Evolutionary conservation across 2,797 vertebrate genomes (phyloP).

Genomic region (Borostomias antarcticus): DNA sequence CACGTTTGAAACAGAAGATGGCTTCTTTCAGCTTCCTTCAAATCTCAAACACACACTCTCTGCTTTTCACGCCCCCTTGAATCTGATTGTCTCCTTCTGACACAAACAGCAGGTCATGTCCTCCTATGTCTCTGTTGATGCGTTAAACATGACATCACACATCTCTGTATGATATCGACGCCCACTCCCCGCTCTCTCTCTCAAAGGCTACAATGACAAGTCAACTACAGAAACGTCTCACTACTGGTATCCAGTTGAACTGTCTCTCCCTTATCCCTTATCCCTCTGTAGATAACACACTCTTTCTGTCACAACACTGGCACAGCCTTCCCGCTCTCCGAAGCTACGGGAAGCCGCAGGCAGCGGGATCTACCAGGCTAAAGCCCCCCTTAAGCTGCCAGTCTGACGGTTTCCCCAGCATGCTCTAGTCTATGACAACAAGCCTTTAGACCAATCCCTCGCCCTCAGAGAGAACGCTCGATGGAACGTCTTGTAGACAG

Average conservation of each 20-base stretch:
- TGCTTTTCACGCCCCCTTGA: background rate
- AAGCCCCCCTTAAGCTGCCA: slow-evolving; percentile 47
- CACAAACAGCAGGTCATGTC: background rate
- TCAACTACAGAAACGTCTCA: background rate
- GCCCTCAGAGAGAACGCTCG: slow-evolving; percentile 15
- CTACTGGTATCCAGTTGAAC: slow-evolving; percentile 1
- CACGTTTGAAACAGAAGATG: too few relatives aligned
- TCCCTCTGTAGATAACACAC: slow-evolving; percentile 30
- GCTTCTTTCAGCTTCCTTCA: too few relatives aligned
- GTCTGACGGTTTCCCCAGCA: slow-evolving; percentile 44
- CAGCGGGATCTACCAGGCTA: slow-evolving; percentile 32
- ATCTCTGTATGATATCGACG: background rate
- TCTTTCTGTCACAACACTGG: slow-evolving; percentile 25
- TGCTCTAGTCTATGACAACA: slow-evolving; percentile 37
- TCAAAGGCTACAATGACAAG: background rate
- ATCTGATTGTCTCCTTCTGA: background rate
- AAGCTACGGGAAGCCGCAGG: slow-evolving; percentile 34
- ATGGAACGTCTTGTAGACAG: background rate
- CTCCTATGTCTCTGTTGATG: background rate
- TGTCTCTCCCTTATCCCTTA: slow-evolving; percentile 27
- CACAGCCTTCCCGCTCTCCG: slow-evolving; percentile 22
- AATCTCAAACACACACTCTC: background rate
- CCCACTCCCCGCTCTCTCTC: background rate
- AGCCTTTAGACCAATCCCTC: slow-evolving; percentile 42
- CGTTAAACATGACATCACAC: background rate